These are phyloP conservation scores for Macrotrachela quadricornifera DNA, from an alignment of 1,140 invertebrate species.

Conservation along the genomic window DNA sequence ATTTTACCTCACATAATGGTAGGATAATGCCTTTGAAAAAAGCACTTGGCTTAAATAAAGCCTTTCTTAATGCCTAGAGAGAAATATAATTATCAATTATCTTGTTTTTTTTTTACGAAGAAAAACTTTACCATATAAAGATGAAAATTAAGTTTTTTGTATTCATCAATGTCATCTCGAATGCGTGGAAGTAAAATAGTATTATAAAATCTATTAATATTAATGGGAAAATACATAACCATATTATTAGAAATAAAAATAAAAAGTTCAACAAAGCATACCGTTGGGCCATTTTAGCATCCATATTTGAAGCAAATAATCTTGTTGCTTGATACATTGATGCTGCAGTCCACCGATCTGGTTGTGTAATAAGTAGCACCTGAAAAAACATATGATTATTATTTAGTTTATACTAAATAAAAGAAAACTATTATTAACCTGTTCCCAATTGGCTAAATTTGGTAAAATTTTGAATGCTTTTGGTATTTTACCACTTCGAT, in stretches of 20 bases:
- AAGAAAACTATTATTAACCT: slow-evolving; percentile 16
- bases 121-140: slow-evolving; percentile 55
- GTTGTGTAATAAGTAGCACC: slow-evolving; percentile 33
- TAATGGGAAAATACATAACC: too few species aligned
- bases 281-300: slow-evolving; percentile 80
- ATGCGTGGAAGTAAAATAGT: slow-evolving; percentile 70
- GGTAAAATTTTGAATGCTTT: slow-evolving; percentile 96
- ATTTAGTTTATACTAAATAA: too few species aligned
- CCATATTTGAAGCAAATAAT: slow-evolving; percentile 84
- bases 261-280: too few species aligned
- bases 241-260: too few species aligned
- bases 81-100: too few species aligned
- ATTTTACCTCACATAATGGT: slow-evolving; percentile 51
- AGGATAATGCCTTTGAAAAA: slow-evolving; percentile 93
- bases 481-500: slow-evolving; percentile 80
- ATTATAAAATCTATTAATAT: slow-evolving; percentile 51
- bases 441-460: slow-evolving; percentile 79
- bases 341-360: slow-evolving; percentile 52
- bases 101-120: too few species aligned
- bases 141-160: slow-evolving; percentile 85
- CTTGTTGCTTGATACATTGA: slow-evolving; percentile 79
- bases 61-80: slow-evolving; percentile 51
- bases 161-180: slow-evolving; percentile 79
- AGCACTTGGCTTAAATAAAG: slow-evolving; percentile 85
- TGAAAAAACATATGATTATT: too few species aligned